phyloP scores from a whole-genome alignment of 2,888 invertebrate species.

The Nomada lathburiana region DNA sequence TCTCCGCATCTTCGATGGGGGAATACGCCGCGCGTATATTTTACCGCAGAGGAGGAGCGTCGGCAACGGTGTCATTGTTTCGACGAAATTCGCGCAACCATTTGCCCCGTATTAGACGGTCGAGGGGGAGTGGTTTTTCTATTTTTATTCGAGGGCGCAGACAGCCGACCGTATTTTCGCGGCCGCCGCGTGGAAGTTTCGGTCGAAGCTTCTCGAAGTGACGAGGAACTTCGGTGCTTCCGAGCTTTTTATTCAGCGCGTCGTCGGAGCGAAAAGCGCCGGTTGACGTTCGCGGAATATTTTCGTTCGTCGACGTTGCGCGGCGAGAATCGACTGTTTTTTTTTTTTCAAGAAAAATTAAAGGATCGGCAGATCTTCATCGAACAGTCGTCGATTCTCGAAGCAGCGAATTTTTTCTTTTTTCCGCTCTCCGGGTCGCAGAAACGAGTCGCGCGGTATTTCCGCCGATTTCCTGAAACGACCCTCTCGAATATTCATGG shows the following conservation, averaged over 20 bases:
- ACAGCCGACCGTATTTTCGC: not conserved
- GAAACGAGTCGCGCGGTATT: not conserved
- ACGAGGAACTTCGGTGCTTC: not conserved
- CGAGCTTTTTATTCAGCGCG: conserved; percentile 18
- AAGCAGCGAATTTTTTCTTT: not conserved
- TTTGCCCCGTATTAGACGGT: no score
- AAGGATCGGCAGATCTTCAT: no score
- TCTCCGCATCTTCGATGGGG: no score
- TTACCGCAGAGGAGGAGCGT: no score
- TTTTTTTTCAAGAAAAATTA: not conserved
- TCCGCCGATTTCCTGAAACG: conserved; percentile 8
- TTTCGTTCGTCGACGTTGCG: conserved; percentile 12
- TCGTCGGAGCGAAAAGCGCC: conserved; percentile 4
- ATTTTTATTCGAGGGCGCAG: no score
- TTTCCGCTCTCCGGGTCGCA: no score
- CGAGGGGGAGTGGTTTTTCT: no score
- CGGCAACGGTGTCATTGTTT: no score
- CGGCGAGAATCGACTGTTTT: not conserved
- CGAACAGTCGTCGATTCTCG: no score
- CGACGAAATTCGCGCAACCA: no score
- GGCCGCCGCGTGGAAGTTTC: not conserved
- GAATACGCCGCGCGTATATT: no score
- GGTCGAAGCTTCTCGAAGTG: not conserved
- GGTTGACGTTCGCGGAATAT: conserved; percentile 16
- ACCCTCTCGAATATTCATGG: conserved; percentile 46